These are phyloP conservation scores for Drosophila prosaltans DNA, from an alignment of 1,140 invertebrate genomes.

Conservation along the genomic window DNA sequence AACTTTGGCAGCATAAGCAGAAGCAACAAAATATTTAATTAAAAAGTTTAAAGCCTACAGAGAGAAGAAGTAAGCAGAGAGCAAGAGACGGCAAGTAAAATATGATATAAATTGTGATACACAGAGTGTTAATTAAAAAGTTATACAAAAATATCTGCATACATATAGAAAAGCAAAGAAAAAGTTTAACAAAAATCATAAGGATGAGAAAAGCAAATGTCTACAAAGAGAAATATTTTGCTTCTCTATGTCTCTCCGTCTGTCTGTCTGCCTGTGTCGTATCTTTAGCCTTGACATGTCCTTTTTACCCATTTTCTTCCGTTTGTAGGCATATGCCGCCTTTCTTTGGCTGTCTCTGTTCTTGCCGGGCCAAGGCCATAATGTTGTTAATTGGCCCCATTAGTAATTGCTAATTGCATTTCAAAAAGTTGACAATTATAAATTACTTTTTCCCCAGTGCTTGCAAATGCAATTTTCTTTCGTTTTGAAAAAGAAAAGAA, in stretches of 20 bases:
- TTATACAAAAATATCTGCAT: slow-evolving; percentile 4
- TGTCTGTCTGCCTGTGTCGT: neutral
- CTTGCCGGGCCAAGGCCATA: slow-evolving; percentile 27
- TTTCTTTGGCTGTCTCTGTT: neutral
- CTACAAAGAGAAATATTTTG: slow-evolving; percentile 5
- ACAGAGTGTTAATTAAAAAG: slow-evolving; percentile 10
- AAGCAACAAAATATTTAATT: slow-evolving; percentile 14
- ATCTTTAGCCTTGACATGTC: slow-evolving; percentile 31
- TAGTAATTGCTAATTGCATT: slow-evolving; percentile 76
- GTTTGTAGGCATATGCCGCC: neutral
- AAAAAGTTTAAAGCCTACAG: slow-evolving; percentile 14
- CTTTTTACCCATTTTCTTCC: slow-evolving; percentile 19
- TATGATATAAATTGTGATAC: slow-evolving; percentile 8
- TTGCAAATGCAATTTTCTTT: slow-evolving; percentile 49
- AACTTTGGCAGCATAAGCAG: slow-evolving; percentile 7
- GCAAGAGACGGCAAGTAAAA: neutral
- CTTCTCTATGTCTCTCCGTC: neutral
- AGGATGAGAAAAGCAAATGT: slow-evolving; percentile 1
- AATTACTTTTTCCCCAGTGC: slow-evolving; percentile 61
- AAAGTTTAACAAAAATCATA: neutral
- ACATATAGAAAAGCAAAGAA: neutral
- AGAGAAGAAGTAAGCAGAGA: neutral
- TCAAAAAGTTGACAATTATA: slow-evolving; percentile 73
- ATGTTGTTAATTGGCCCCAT: slow-evolving; percentile 61
- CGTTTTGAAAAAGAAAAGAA: slow-evolving; percentile 1